These are phyloP conservation scores for Watsonalla cultraria DNA, from an alignment of 2,888 invertebrate genomes.

Conservation along the genomic window DNA sequence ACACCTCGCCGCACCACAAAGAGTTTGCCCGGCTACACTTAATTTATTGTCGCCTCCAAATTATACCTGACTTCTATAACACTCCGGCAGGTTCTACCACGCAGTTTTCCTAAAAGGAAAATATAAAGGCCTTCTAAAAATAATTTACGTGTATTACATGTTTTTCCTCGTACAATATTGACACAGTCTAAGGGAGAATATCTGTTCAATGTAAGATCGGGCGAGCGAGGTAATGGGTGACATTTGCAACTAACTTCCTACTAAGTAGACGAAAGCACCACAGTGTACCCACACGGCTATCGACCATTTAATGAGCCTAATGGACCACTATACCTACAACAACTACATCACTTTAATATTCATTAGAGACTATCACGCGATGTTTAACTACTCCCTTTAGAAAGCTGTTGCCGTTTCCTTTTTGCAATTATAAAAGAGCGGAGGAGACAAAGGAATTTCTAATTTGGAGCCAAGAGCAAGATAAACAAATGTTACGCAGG, in stretches of 20 bases:
- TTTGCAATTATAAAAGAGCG: constrained; percentile 61
- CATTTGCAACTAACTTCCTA: no score
- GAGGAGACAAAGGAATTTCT: constrained; percentile 69
- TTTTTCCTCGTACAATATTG: no score
- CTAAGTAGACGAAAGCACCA: no score
- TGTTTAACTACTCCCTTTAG: constrained; percentile 33
- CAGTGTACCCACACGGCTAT: background rate
- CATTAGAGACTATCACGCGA: constrained; percentile 32
- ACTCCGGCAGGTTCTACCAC: no score
- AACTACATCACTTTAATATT: constrained; percentile 1
- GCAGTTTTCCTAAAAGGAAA: no score
- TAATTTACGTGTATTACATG: no score
- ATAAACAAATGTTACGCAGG: constrained; percentile 62
- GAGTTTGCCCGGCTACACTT: constrained; percentile 30
- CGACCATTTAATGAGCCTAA: background rate
- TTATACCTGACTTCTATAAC: constrained; percentile 5
- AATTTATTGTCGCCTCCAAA: constrained; percentile 30
- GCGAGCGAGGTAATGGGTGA: no score
- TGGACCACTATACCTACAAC: background rate
- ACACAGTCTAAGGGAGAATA: no score
- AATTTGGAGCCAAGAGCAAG: constrained; percentile 60
- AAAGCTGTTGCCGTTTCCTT: constrained; percentile 53
- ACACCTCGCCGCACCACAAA: constrained; percentile 46
- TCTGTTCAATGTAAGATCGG: no score
- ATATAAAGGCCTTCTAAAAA: no score